Conservation (phyloP, 1,140 invertebrate genomes). For the Drosophila saltans region DNA sequence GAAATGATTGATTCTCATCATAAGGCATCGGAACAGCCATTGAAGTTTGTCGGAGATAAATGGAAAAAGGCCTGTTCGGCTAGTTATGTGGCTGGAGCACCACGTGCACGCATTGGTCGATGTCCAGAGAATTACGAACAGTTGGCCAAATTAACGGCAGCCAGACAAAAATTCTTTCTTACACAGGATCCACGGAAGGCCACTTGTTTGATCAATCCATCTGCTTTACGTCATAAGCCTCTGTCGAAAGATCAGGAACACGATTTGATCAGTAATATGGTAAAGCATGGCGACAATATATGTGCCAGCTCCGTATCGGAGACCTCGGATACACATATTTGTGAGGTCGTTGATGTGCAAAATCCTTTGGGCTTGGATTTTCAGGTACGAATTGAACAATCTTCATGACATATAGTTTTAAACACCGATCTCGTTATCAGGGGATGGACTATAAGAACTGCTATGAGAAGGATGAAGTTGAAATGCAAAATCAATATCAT, state of each 20-base stretch:
- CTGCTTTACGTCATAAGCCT: slow-evolving; percentile 59
- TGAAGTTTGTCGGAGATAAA: slow-evolving; percentile 43
- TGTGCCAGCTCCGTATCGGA: slow-evolving; percentile 61
- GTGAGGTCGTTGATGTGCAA: slow-evolving; percentile 75
- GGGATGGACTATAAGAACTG: slow-evolving; percentile 77
- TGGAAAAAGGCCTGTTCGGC: slow-evolving; percentile 68
- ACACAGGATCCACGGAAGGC: slow-evolving; percentile 75
- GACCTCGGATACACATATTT: slow-evolving; percentile 64
- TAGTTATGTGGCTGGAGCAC: slow-evolving; percentile 64
- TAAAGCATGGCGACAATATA: slow-evolving; percentile 74
- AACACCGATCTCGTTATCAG: slow-evolving; percentile 6
- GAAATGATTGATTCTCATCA: slow-evolving; percentile 66
- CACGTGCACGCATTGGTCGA: slow-evolving; percentile 47
- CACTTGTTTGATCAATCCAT: slow-evolving; percentile 67
- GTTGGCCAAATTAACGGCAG: slow-evolving; percentile 60
- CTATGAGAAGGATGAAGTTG: slow-evolving; percentile 73
- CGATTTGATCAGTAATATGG: slow-evolving; percentile 59
- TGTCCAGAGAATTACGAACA: slow-evolving; percentile 65
- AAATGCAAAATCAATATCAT: slow-evolving; percentile 64
- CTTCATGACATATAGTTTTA: background rate
- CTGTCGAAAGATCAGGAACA: slow-evolving; percentile 51
- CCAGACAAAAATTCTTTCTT: slow-evolving; percentile 72
- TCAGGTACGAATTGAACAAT: slow-evolving; percentile 18
- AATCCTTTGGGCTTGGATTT: slow-evolving; percentile 76
- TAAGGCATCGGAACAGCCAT: slow-evolving; percentile 27